phyloP scores from a whole-genome alignment of 2,113 vertebrate genomes.

The Rhabdornis inornatus region DNA sequence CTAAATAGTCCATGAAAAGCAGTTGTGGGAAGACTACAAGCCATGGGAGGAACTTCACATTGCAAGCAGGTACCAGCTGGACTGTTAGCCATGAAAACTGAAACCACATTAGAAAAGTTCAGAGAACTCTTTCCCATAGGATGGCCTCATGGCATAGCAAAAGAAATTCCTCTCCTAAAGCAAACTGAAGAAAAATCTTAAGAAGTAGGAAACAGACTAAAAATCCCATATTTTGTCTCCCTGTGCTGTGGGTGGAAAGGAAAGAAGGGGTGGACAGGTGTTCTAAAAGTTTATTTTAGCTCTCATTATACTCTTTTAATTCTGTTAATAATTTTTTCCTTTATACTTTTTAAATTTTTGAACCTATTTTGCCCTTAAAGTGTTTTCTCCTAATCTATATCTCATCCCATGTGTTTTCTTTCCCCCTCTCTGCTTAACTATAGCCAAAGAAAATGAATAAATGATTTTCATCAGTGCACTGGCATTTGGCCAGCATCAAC shows the following conservation, averaged over 20 bases:
- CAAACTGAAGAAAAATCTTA: neutral
- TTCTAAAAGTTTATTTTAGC: neutral
- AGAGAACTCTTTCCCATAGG: neutral
- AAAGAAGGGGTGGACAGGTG: neutral
- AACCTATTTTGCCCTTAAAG: neutral
- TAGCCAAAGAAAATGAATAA: neutral
- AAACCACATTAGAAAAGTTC: neutral
- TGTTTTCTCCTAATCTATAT: neutral
- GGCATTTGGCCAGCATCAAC: neutral
- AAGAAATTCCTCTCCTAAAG: neutral
- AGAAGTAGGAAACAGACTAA: neutral
- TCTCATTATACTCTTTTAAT: neutral
- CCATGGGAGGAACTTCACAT: neutral
- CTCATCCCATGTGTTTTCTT: neutral
- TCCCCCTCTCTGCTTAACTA: neutral
- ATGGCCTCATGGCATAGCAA: neutral
- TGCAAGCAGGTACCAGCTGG: rapidly evolving
- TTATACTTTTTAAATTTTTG: neutral
- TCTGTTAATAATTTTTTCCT: neutral
- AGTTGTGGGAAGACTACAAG: neutral
- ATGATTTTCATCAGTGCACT: neutral
- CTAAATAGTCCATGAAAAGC: neutral
- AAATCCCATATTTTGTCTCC: neutral
- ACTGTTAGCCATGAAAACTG: neutral
- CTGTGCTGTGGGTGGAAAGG: rapidly evolving